Evolutionary conservation across 2,797 vertebrate species (phyloP).

Genomic region (Glyptemys insculpta): DNA sequence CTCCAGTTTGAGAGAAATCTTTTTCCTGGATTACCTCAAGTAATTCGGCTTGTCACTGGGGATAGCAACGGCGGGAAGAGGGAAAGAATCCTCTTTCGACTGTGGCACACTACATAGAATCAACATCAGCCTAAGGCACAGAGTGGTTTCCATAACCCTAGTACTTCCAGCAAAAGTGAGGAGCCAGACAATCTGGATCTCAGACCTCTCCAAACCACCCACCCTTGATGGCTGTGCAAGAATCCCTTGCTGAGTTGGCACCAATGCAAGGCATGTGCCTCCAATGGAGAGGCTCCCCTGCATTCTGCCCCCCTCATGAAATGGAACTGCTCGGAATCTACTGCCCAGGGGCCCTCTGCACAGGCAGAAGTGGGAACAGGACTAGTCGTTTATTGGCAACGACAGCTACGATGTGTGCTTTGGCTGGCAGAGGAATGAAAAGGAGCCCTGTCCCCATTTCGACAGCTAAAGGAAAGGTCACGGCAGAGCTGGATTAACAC

Average conservation of each 20-base stretch:
- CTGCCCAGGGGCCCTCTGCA: neutral
- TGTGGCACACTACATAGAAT: neutral
- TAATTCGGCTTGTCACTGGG: neutral
- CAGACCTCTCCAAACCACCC: neutral
- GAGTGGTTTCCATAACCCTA: neutral
- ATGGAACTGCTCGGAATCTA: neutral
- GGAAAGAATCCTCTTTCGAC: neutral
- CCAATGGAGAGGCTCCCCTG: neutral
- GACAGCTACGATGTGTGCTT: neutral
- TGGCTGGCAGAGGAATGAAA: conserved; percentile 6
- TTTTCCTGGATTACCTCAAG: neutral
- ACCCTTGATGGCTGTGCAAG: neutral
- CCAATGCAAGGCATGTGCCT: neutral
- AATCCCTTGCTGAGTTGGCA: neutral
- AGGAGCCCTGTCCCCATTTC: neutral
- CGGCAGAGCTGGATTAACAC: neutral
- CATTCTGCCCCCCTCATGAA: neutral
- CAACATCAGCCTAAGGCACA: neutral
- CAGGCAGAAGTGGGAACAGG: neutral
- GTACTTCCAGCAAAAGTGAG: neutral
- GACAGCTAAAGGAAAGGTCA: neutral
- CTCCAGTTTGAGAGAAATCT: neutral
- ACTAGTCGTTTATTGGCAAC: neutral
- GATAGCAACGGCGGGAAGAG: neutral
- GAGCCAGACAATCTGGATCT: neutral